Conservation (phyloP, 2,797 vertebrate genomes). For the Staurois parvus region DNA sequence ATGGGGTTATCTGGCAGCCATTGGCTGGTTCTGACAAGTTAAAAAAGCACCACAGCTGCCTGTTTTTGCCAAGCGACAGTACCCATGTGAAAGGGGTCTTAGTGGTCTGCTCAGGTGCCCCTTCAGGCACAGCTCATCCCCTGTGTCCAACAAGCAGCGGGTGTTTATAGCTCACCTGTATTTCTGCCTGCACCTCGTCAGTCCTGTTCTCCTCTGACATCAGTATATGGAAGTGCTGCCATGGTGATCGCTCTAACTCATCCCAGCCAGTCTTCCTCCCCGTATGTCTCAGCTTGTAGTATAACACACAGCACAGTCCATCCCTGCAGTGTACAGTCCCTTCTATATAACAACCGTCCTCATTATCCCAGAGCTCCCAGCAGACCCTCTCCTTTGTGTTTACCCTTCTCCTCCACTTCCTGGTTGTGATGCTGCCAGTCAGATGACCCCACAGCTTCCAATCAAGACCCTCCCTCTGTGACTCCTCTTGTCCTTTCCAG, state of each 20-base stretch:
- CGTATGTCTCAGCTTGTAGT: neutral
- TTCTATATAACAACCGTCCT: neutral
- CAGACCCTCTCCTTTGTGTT: neutral
- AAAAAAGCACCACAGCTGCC: too few relatives aligned
- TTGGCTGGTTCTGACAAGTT: too few relatives aligned
- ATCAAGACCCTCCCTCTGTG: neutral
- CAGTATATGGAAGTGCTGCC: too few relatives aligned
- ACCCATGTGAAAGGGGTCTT: too few relatives aligned
- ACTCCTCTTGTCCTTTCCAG: too few relatives aligned
- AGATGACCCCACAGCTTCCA: neutral
- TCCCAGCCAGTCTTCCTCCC: too few relatives aligned
- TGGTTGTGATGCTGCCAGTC: neutral
- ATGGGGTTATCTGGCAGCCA: too few relatives aligned
- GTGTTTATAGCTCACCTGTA: neutral
- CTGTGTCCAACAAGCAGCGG: too few relatives aligned
- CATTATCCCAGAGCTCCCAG: neutral
- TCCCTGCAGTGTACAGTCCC: neutral
- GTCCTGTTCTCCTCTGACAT: neutral
- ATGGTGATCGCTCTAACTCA: too few relatives aligned
- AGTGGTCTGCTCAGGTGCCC: too few relatives aligned
- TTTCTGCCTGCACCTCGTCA: neutral
- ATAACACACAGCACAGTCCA: neutral
- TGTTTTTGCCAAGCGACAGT: too few relatives aligned
- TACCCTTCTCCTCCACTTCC: neutral
- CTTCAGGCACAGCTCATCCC: too few relatives aligned